Evolutionary conservation across 2,797 vertebrate genomes (phyloP), one percentile per base, ranked within the genome.

Genomic region (Furcifer pardalis): DNA sequence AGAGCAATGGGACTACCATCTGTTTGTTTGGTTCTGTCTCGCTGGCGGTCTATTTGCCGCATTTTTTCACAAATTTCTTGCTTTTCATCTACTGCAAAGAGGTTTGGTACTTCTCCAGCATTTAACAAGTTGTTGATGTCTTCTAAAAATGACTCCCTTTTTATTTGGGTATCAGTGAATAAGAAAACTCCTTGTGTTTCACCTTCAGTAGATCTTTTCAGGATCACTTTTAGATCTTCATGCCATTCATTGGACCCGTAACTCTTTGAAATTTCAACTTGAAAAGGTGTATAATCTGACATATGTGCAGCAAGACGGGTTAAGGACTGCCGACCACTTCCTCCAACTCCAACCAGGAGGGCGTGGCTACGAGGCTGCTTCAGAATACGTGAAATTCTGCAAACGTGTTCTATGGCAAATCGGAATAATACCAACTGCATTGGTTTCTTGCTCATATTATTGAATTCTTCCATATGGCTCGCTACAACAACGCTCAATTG

Each of bases 381-480:
- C 81, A 99, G 91, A 90, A 98, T 96, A 23, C 97, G 96, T 25
- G 98, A 98, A 82, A 99, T 97, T 78, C 97, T 95, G 88, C 97
- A 98, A 66, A 99, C 96, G 1, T 99, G 98, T 79, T 99, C 97
- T 1, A 98, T 96, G 85, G 98, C 98, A n/a, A 98, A 99, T 4
- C 96, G 96, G 93, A 99, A 98, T 42, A 98, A 92, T 69, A 99
- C 98, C 42, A 98, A 96, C 78, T 97, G 97, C 98, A 98, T 98
- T 46, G 97, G 94, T 3, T 97, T 97, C 77, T 98, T 98, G 93
- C 96, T 98, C 84, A 97, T 86, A 56, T 96, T 97, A 91, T 98
- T 99, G 88, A 94, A 98, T 87, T 98, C 97, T 1, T 98, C 97
- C 25, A 99, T 95, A 81, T 98, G 97, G 2, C 90, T 79, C 87